Base-by-base conservation (phyloP, 1,140 invertebrate genomes). In the Andrena cerasifolii region DNA sequence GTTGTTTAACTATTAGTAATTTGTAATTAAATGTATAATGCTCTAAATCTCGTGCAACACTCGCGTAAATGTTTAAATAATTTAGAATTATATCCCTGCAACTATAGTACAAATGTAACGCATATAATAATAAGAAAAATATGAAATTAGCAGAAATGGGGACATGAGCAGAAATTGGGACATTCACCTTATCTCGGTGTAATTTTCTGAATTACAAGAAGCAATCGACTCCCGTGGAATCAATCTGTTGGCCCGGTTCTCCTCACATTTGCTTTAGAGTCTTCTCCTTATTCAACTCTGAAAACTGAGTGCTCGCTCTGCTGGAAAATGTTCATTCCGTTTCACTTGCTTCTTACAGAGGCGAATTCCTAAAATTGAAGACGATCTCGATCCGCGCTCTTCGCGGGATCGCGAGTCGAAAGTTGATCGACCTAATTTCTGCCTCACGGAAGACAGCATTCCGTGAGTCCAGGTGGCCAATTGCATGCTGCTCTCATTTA, bases 251-350 rank as follows among this genome's bases (percentile, higher is more conserved):
- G 47, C 59, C 70, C 12, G 53, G 16, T 71, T 72, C 21, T 45
- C 6, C 5, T 26, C 18, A 16, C 26, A 6, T 71, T 43, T 53
- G 47, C 45, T 21, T 18, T n/a, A 14, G 12, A 28, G 33, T 63
- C 47, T 65, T 28, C 18, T 74, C 65, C 47, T 65, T 33, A 65
- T 74, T 74, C 59, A 40, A 43, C 24, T 40, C 33, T n/a, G n/a
- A 21, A 43, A 74, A 16, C 47, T 26, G 40, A n/a, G 21, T 53
- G 59, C 18, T 63, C 59, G 31, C 18, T 65, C 45, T 51, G 33
- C 47, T 31, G 61, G 71, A 74, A 66, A 74, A 43, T 63, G 49
- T 43, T 65, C 61, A 8, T 74, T 66, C 61, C 61, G 49, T 43
- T 54, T 74, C 71, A 65, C 51, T 74, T 74, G 16, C 31, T 40